Base-by-base conservation (phyloP, 2,797 vertebrate species). In the Epinephelus malabaricus region DNA sequence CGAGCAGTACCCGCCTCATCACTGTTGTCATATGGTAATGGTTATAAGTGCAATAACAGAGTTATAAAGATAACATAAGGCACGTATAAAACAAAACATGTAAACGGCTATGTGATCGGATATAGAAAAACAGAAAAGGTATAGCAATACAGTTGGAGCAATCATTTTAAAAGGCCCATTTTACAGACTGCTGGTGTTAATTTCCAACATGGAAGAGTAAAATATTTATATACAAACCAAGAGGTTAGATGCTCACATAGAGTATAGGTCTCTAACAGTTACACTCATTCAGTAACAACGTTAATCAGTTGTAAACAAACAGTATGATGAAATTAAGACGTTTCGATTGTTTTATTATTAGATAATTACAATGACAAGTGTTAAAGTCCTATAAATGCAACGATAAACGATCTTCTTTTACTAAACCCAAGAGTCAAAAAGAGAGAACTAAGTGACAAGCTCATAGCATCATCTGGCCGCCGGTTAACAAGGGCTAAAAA, bases 401-500 rank as follows among this genome's bases (percentile, higher is more conserved):
- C 47, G 54, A 78, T 66, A 23, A 67, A 54, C 9, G 7, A 45
- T 23, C 50, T 76, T 27, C 18, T 73, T 76, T 61, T 13, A 49
- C 25, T 18, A 69, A 80, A 54, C 6, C 13, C 18, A 63, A 50
- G 23, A 73, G 19, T 69, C 30, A 76, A 81, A 27, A 69, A 30
- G 67, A 83, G 66, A 83, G 73, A 86, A 76, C 67, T 38, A 74
- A 87, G 83, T 88, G 89, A 90, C 84, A 77, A 77, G 76, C 55
- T 25, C 86, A 85, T 75, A 51, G 81, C 83, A 79, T 89, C 91
- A 89, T 88, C 82, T 85, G 81, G 78, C 89, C 27, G 34, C 66
- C 59, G 76, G 86, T 78, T 78, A 89, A 81, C 76, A 62, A 66
- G 30, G 34, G 78, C 91, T 90, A 92, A 92, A 93, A 91, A 93